These are phyloP conservation scores for Coreius guichenoti DNA, from an alignment of 2,797 vertebrate species.

Conservation along the genomic window DNA sequence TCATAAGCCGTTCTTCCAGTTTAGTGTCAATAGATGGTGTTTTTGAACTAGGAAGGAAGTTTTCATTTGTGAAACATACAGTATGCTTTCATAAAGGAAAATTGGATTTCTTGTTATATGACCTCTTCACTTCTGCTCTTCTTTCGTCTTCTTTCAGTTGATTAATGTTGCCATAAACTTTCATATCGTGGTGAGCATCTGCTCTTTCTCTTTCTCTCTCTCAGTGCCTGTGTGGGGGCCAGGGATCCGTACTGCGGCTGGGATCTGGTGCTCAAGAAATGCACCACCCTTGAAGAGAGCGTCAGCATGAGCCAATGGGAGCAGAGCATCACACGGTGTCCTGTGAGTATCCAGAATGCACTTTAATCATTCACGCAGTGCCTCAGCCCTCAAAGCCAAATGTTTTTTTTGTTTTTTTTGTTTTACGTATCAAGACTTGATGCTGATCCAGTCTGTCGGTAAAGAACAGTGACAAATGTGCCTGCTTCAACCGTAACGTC, in stretches of 20 bases:
- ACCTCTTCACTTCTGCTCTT: conserved; percentile 1
- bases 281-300: conserved; percentile 93
- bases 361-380: conserved; percentile 37
- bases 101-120: neutral
- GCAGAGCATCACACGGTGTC: conserved; percentile 90
- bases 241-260: conserved; percentile 97
- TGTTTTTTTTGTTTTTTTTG: neutral
- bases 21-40: neutral
- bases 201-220: conserved; percentile 40
- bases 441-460: conserved; percentile 22
- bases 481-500: conserved; percentile 1
- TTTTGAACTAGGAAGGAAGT: neutral
- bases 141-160: neutral
- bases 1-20: neutral
- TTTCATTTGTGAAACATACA: neutral
- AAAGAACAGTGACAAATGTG: conserved; percentile 44
- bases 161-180: conserved; percentile 29
- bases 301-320: conserved; percentile 97
- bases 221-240: conserved; percentile 90
- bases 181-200: conserved; percentile 5
- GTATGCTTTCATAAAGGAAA: conserved; percentile 6
- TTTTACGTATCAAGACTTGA: neutral
- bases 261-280: conserved; percentile 92
- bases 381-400: conserved; percentile 4
- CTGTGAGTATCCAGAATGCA: conserved; percentile 80